Evolutionary conservation across 1,140 invertebrate species (phyloP).

Genomic region (Atta cephalotes): DNA sequence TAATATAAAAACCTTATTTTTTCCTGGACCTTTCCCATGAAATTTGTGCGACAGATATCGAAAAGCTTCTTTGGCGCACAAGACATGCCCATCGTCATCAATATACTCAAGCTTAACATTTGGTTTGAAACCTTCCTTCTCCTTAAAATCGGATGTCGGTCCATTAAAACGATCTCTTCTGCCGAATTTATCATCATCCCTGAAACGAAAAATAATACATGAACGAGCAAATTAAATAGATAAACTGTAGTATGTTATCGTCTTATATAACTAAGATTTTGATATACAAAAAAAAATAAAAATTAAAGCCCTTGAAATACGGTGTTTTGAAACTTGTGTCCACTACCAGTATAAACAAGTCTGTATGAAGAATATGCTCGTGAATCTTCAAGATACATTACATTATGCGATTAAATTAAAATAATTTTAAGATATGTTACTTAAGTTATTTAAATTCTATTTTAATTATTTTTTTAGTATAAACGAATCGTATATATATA

Average conservation of each 20-base stretch:
- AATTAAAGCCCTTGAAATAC: slow-evolving; percentile 66
- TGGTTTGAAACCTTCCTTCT: slow-evolving; percentile 97
- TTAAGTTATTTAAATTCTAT: background rate
- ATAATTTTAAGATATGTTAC: slow-evolving; percentile 35
- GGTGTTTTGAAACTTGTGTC: slow-evolving; percentile 70
- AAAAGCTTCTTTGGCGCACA: slow-evolving; percentile 99
- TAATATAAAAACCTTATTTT: slow-evolving; percentile 93
- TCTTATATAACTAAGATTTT: slow-evolving; percentile 5
- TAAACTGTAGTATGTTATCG: background rate
- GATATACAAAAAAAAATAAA: background rate
- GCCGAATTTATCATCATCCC: slow-evolving; percentile 94
- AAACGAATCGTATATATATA: background rate
- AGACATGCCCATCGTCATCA: slow-evolving; percentile 96
- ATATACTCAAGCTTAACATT: slow-evolving; percentile 99
- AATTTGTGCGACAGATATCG: slow-evolving; percentile 98
- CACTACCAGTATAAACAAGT: slow-evolving; percentile 28
- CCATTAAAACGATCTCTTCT: slow-evolving; percentile 93
- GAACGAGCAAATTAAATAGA: slow-evolving; percentile 10
- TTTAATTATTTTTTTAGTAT: slow-evolving; percentile 8
- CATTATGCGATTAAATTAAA: slow-evolving; percentile 70
- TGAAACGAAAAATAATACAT: slow-evolving; percentile 80
- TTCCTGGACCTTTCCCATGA: slow-evolving; percentile 99
- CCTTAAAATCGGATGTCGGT: slow-evolving; percentile 96
- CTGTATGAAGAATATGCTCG: slow-evolving; percentile 12
- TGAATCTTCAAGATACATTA: slow-evolving; percentile 63